Evolutionary conservation across 2,888 invertebrate genomes (phyloP).

Genomic region (Eupithecia abbreviata): DNA sequence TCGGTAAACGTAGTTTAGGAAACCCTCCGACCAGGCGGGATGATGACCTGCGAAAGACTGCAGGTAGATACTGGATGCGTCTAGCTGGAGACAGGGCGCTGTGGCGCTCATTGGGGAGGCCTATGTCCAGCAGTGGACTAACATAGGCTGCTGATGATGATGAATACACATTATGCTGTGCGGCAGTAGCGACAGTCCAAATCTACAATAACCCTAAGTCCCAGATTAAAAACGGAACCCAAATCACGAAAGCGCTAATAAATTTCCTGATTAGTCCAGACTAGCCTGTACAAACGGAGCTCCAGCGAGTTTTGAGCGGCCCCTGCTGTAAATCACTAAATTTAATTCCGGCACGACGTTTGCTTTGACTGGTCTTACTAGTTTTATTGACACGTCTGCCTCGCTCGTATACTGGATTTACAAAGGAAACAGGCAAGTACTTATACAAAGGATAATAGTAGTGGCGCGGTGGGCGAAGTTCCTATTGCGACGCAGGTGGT

Average conservation of each 20-base stretch:
- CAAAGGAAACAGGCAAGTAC: conserved; percentile 9
- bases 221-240: neutral
- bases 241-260: neutral
- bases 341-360: conserved; percentile 61
- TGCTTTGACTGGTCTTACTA: conserved; percentile 54
- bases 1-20: too few species aligned
- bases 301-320: conserved; percentile 37
- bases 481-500: too few species aligned
- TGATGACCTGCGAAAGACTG: too few species aligned
- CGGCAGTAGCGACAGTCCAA: too few species aligned
- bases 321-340: conserved; percentile 65
- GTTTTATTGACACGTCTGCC: conserved; percentile 47
- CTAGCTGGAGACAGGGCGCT: too few species aligned
- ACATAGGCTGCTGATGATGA: too few species aligned
- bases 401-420: conserved; percentile 27
- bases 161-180: too few species aligned
- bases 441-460: neutral
- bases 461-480: too few species aligned
- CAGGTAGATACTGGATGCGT: too few species aligned
- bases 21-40: too few species aligned
- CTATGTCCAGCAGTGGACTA: too few species aligned
- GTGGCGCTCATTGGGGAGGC: too few species aligned
- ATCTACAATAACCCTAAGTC: neutral
- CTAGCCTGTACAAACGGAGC: conserved; percentile 42
- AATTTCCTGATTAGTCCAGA: neutral